A percentile compares a stretch with the other conserved stretches of the same genome.
These are phyloP conservation scores for Gobiocypris rarus DNA, from an alignment of 2,113 vertebrate species.

Conservation along the genomic window DNA sequence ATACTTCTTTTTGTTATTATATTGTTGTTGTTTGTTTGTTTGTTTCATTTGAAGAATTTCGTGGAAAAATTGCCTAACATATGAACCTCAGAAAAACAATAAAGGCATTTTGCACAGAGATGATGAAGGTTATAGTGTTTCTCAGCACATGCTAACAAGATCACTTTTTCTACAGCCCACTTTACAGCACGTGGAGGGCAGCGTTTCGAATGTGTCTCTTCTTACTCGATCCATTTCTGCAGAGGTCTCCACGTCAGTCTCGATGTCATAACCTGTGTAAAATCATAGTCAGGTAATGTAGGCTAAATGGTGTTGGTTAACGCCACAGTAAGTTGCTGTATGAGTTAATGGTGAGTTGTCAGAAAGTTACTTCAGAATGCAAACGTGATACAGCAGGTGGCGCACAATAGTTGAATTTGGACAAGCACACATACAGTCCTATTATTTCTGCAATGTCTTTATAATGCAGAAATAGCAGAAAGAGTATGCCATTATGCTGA, in stretches of 20 bases:
- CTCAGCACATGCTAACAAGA: constrained; percentile 71
- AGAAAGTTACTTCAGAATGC: not conserved
- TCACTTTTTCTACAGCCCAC: constrained; percentile 72
- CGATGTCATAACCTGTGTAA: constrained; percentile 51
- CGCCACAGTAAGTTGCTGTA: not conserved
- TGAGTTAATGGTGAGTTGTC: too few species aligned
- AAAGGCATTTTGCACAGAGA: constrained; percentile 13
- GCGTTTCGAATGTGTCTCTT: constrained; percentile 59
- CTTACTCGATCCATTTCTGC: constrained; percentile 24
- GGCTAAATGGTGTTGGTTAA: not conserved
- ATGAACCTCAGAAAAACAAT: not conserved
- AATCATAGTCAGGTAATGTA: constrained; percentile 8
- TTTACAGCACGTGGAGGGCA: constrained; percentile 69
- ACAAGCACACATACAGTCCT: not conserved
- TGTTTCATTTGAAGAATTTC: not conserved
- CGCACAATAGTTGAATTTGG: not conserved
- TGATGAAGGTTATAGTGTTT: not conserved
- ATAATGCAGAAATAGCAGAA: not conserved
- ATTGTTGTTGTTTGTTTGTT: too few species aligned
- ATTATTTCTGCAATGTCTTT: not conserved
- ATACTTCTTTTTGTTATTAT: too few species aligned
- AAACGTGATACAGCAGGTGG: not conserved
- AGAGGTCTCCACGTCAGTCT: constrained; percentile 37
- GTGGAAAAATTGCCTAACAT: not conserved
- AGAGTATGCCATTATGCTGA: not conserved